Evolutionary conservation across 2,797 vertebrate genomes (phyloP).

Genomic region (Peromyscus attwateri): DNA sequence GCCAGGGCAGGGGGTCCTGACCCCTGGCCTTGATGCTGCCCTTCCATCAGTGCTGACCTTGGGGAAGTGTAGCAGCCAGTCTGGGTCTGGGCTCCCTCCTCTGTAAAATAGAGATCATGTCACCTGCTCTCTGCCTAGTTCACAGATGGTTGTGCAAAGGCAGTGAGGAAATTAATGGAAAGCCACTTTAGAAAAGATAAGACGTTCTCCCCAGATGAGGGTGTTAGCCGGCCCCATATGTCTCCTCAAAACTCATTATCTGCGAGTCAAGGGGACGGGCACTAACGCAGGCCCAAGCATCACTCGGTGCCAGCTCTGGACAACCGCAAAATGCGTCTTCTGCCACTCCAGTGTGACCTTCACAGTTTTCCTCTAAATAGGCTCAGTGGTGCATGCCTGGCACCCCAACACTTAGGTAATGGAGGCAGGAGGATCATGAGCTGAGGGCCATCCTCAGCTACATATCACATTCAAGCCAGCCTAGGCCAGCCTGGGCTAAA

Average conservation of each 20-base stretch:
- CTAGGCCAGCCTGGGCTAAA: background rate
- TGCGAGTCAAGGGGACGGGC: background rate
- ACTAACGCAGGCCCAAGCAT: background rate
- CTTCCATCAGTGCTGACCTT: background rate
- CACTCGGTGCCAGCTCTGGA: fast-evolving
- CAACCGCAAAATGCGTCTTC: background rate
- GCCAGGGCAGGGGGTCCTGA: fast-evolving
- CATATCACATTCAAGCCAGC: background rate
- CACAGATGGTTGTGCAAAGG: background rate
- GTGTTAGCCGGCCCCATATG: background rate
- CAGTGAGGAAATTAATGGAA: slow-evolving; percentile 23
- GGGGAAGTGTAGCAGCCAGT: background rate
- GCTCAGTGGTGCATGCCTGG: background rate
- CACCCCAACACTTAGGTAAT: background rate
- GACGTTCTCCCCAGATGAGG: background rate
- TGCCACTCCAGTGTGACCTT: slow-evolving; percentile 26
- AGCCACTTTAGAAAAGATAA: slow-evolving; percentile 44
- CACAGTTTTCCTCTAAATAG: background rate
- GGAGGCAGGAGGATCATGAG: background rate
- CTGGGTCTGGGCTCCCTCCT: background rate
- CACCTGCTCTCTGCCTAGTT: background rate
- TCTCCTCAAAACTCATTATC: background rate
- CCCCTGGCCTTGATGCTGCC: fast-evolving
- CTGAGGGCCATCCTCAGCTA: background rate
- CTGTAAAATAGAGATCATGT: background rate